These are phyloP conservation scores for Otus sunia DNA, from an alignment of 2,113 vertebrate genomes.

Conservation along the genomic window DNA sequence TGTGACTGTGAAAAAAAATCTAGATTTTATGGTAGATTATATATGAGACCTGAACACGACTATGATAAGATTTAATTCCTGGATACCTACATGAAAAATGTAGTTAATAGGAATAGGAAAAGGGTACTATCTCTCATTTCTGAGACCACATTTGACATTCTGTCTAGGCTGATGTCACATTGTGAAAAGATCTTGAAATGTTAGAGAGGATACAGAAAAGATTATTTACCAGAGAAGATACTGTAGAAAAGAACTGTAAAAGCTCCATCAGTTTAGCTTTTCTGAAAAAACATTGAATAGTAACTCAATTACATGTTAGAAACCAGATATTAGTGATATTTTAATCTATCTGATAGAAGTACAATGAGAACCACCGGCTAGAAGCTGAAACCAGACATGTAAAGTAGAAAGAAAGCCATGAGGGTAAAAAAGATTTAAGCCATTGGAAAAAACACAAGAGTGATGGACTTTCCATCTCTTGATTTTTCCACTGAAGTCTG, in stretches of 20 bases:
- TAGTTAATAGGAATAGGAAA: background rate
- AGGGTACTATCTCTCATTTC: background rate
- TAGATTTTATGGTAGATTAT: background rate
- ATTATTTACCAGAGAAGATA: background rate
- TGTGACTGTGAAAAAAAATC: background rate
- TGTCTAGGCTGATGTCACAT: background rate
- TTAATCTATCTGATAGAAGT: background rate
- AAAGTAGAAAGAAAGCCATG: background rate
- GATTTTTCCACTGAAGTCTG: background rate
- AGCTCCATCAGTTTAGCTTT: background rate
- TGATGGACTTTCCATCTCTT: background rate
- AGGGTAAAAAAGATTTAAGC: background rate
- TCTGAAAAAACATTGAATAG: background rate
- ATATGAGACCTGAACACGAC: background rate
- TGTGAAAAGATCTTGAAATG: background rate
- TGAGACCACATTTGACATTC: background rate
- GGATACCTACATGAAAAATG: background rate
- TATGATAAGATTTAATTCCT: background rate
- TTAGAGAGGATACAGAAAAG: background rate
- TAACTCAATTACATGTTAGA: background rate
- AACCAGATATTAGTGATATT: background rate
- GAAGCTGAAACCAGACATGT: background rate
- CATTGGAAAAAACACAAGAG: background rate
- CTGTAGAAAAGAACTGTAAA: background rate
- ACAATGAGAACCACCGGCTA: background rate